Evolutionary conservation across 2,797 vertebrate species (phyloP), one percentile per base, ranked within the genome.

Genomic region (Artibeus lituratus): DNA sequence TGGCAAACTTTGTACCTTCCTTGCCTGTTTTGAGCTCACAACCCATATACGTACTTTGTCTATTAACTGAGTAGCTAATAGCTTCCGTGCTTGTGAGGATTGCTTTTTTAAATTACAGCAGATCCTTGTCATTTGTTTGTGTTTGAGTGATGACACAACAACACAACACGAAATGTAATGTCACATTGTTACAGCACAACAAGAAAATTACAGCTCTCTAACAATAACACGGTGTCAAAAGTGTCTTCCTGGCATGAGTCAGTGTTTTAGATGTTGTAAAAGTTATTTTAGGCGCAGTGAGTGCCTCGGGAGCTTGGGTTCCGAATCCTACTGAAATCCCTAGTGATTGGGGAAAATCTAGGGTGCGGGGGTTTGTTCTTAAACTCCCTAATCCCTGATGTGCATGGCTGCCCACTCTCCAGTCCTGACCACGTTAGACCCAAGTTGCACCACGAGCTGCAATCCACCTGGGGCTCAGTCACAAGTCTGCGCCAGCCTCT

Each of bases 161-260:
- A 91, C 94, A 94, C 94, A 90, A 94, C 91, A 92, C 22, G 65
- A 94, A 95, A 92, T 96, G 92, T 94, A 97, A 80, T 89, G 94
- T 96, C 96, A 94, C 82, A 92, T 94, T 97, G 96, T 96, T 97
- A 95, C 5, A 97, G 94, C 88, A 94, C 93, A 97, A 95, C 96
- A 97, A 93, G 94, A 97, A 94, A 97, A 97, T 97, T 97, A 97
- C 80, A 97, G 90, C 89, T 95, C 92, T 88, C 55, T 42, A 90
- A 95, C 97, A 96, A 96, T 95, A 96, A 96, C 95, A 95, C 5
- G 22, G 86, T 95, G 97, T 97, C 95, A 95, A 67, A 78, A 89
- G 96, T 96, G 96, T 86, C 94, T 93, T 90, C 65, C 94, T 94
- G 95, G 88, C 73, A 32, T 97, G 97, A 97, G 96, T 97, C 97